phyloP scores from a whole-genome alignment of 1,140 invertebrate genomes.

The Cydia fagiglandana region DNA sequence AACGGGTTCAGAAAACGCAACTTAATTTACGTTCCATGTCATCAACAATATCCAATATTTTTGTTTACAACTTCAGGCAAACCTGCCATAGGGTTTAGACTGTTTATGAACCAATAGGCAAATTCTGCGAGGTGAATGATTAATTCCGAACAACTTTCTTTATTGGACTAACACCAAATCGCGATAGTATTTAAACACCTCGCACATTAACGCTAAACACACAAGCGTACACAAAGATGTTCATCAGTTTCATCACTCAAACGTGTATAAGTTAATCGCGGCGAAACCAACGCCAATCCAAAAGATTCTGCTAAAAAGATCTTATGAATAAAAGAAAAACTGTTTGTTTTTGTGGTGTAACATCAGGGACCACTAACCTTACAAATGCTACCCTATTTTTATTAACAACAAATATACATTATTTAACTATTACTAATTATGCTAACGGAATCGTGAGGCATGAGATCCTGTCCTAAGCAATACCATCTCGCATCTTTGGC shows the following conservation, averaged over 20 bases:
- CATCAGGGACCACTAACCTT: slow-evolving; percentile 21
- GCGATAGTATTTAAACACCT: too few species aligned
- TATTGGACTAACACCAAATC: too few species aligned
- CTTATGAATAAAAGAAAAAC: too few species aligned
- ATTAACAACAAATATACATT: slow-evolving; percentile 24
- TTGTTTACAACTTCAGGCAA: not conserved
- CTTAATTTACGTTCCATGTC: not conserved
- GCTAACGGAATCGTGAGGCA: not conserved
- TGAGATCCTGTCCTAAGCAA: not conserved
- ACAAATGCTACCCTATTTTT: slow-evolving; percentile 23
- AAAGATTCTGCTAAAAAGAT: not conserved
- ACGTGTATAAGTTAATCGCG: too few species aligned
- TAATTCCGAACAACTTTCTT: too few species aligned
- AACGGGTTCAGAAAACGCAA: not conserved
- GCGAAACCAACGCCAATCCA: not conserved
- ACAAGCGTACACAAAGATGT: too few species aligned
- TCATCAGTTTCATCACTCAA: too few species aligned
- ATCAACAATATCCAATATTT: not conserved
- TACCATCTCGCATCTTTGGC: not conserved
- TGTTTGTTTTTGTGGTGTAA: not conserved
- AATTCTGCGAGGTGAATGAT: too few species aligned
- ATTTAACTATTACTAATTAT: not conserved
- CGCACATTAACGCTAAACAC: too few species aligned
- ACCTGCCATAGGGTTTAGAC: not conserved
- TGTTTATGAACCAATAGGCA: not conserved